Evolutionary conservation across 2,113 vertebrate genomes (phyloP).

Genomic region (Anguilla japonica): DNA sequence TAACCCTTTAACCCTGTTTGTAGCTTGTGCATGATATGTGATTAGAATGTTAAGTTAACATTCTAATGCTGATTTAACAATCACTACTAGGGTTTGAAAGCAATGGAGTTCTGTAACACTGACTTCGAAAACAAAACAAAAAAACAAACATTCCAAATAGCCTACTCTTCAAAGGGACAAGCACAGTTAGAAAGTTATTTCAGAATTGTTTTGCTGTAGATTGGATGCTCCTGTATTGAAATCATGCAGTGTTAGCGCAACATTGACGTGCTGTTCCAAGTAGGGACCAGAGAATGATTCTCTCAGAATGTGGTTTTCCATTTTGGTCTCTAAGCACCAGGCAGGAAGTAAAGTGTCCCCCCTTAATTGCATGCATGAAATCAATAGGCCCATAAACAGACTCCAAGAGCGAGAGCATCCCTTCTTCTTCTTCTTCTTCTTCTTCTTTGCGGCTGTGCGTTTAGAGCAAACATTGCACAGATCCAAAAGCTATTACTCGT

Average conservation of each 20-base stretch:
- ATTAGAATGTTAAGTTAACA: too few species aligned
- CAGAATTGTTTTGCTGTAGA: too few species aligned
- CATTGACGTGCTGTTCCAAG: neutral
- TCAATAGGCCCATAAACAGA: slow-evolving; percentile 1
- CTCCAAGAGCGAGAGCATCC: neutral
- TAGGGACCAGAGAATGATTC: neutral
- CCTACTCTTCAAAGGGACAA: too few species aligned
- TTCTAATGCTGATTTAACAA: too few species aligned
- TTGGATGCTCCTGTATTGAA: neutral
- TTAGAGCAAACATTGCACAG: neutral
- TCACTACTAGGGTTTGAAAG: too few species aligned
- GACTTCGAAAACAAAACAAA: too few species aligned
- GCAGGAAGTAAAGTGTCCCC: neutral
- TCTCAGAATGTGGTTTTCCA: neutral
- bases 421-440: neutral
- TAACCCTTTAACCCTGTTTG: too few species aligned
- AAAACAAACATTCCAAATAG: too few species aligned
- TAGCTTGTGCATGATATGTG: too few species aligned
- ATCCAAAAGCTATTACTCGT: neutral
- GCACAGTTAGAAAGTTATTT: too few species aligned
- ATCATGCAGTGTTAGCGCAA: neutral
- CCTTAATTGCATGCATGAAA: neutral
- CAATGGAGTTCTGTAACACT: too few species aligned
- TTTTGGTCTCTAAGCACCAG: neutral
- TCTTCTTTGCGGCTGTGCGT: neutral